Evolutionary conservation across 2,888 invertebrate genomes (phyloP).

Genomic region (Drepanosiphum platanoidis): DNA sequence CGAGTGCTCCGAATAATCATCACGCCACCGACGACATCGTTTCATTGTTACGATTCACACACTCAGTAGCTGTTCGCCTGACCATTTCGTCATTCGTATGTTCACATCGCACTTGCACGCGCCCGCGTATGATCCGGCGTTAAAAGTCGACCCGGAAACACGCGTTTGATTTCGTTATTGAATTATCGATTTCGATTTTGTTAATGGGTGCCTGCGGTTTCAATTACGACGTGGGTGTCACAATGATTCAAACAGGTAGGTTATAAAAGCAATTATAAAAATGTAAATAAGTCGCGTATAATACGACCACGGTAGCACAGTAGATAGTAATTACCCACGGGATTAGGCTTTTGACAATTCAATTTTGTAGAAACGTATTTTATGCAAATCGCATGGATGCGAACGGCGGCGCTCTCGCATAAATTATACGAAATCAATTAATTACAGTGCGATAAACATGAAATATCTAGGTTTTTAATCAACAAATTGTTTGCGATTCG

Average conservation of each 20-base stretch:
- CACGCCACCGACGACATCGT: too few species aligned
- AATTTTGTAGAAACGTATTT: neutral
- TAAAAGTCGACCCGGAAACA: neutral
- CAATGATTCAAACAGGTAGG: neutral
- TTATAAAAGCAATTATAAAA: neutral
- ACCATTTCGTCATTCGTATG: neutral
- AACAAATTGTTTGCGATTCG: neutral
- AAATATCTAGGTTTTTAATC: neutral
- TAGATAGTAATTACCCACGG: neutral
- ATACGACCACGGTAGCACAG: neutral
- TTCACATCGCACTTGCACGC: neutral
- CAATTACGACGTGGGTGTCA: neutral
- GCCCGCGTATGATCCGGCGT: neutral
- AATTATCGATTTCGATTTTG: neutral
- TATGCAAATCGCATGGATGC: neutral
- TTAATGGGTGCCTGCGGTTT: neutral
- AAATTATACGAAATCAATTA: neutral
- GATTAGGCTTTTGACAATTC: neutral
- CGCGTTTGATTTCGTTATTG: neutral
- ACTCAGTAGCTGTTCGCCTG: neutral
- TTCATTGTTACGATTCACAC: too few species aligned
- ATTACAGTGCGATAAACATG: neutral
- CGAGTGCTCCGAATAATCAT: too few species aligned
- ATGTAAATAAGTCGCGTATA: neutral
- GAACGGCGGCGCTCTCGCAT: neutral